Percentiles rank a stretch among this genome's conserved stretches.
Evolutionary conservation across 2,113 vertebrate genomes (phyloP).

Genomic region (Prolemur simus): DNA sequence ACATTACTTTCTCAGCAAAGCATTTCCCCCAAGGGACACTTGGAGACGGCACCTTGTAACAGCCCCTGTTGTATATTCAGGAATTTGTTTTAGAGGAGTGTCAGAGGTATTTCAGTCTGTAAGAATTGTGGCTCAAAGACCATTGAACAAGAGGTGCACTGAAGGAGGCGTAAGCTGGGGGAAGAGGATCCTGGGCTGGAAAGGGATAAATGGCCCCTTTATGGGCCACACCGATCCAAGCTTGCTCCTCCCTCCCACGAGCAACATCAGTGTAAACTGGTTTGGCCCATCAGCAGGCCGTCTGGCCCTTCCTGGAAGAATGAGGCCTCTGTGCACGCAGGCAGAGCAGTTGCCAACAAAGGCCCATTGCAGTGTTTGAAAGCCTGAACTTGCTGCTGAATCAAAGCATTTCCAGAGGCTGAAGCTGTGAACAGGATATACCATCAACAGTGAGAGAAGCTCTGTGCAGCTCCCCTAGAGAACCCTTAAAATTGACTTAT

Average conservation of each 20-base stretch:
- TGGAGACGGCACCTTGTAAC: slow-evolving; percentile 50
- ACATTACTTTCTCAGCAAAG: slow-evolving; percentile 71
- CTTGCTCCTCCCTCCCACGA: slow-evolving; percentile 41
- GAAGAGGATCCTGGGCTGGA: slow-evolving; percentile 20
- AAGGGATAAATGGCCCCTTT: slow-evolving; percentile 58
- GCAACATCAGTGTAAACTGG: slow-evolving; percentile 56
- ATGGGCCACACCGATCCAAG: background rate
- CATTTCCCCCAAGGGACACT: slow-evolving; percentile 70
- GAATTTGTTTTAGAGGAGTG: slow-evolving; percentile 61
- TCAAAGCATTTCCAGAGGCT: slow-evolving; percentile 71
- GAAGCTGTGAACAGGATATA: slow-evolving; percentile 67
- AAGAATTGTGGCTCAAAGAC: slow-evolving; percentile 1
- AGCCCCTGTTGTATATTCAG: slow-evolving; percentile 60
- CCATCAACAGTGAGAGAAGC: slow-evolving; percentile 42
- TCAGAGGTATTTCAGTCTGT: slow-evolving; percentile 24
- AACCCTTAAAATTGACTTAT: slow-evolving; percentile 56
- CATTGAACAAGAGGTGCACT: background rate
- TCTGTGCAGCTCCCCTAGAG: slow-evolving; percentile 21
- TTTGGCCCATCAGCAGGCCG: slow-evolving; percentile 59
- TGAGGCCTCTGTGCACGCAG: slow-evolving; percentile 64
- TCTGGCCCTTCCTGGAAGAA: slow-evolving; percentile 66
- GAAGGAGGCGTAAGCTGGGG: background rate
- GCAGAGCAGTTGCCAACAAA: slow-evolving; percentile 68
- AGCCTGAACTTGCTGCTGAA: slow-evolving; percentile 55
- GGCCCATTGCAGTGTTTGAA: slow-evolving; percentile 58